These are phyloP conservation scores for Dendrocincla tyrannina DNA, from an alignment of 2,797 vertebrate genomes.

Conservation along the genomic window DNA sequence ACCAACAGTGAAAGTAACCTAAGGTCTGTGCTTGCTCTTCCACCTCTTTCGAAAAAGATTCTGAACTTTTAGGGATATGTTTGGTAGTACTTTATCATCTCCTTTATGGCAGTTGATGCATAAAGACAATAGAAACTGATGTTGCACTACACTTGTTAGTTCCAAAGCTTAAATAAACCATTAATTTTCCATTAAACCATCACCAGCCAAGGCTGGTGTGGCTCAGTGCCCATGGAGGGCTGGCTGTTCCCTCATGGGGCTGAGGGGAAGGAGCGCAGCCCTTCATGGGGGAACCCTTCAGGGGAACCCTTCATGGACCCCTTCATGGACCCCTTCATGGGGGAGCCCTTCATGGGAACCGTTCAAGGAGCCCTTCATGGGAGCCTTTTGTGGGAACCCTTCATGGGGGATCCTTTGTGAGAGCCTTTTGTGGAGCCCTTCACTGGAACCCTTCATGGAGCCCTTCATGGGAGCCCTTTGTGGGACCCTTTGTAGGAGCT, in stretches of 20 bases:
- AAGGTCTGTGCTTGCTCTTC: not conserved
- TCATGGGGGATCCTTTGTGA: too few species aligned
- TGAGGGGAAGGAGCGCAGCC: not conserved
- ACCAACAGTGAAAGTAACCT: not conserved
- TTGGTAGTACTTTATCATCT: not conserved
- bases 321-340: too few species aligned
- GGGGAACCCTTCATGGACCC: too few species aligned
- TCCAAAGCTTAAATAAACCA: not conserved
- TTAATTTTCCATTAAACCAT: not conserved
- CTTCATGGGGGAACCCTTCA: too few species aligned
- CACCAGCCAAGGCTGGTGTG: too few species aligned
- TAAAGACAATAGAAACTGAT: not conserved
- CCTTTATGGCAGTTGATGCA: not conserved
- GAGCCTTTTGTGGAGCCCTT: too few species aligned
- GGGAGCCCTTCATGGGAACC: too few species aligned
- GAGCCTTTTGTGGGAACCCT: too few species aligned
- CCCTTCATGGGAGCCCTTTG: too few species aligned
- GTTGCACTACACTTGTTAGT: not conserved
- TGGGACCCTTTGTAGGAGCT: too few species aligned
- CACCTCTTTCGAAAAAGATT: not conserved
- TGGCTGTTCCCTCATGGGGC: not conserved
- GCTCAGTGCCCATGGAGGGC: fast-evolving
- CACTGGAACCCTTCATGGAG: too few species aligned
- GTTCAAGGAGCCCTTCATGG: too few species aligned
- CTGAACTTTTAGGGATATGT: not conserved